Conservation (phyloP, 2,113 vertebrate genomes). For the Bubalus kerabau region DNA sequence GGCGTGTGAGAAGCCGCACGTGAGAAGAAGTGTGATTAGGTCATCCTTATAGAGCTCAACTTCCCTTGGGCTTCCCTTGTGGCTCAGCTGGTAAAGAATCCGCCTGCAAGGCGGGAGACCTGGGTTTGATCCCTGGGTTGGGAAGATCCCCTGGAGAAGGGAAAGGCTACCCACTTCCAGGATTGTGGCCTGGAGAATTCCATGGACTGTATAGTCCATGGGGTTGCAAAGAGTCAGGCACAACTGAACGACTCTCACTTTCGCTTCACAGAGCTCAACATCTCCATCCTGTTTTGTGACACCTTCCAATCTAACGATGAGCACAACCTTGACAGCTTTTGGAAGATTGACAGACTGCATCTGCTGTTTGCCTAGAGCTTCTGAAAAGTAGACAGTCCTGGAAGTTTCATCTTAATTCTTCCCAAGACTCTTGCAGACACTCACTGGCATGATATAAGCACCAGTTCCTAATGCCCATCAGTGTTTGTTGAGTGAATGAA, state of each 20-base stretch:
- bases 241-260: neutral
- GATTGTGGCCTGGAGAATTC: neutral
- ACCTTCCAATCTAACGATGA: neutral
- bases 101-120: neutral
- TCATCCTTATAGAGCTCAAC: neutral
- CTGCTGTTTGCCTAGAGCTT: neutral
- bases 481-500: neutral
- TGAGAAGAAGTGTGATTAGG: neutral
- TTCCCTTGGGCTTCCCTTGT: neutral
- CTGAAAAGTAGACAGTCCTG: neutral
- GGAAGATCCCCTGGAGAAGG: neutral
- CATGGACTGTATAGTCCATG: neutral
- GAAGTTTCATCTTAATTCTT: no score
- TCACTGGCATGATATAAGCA: rapidly evolving
- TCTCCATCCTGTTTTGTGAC: rapidly evolving
- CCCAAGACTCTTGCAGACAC: neutral
- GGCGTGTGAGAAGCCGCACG: rapidly evolving
- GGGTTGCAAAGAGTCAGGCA: neutral
- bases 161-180: neutral
- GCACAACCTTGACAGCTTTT: rapidly evolving
- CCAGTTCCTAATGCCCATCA: rapidly evolving
- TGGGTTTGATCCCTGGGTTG: neutral
- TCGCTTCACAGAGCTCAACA: neutral
- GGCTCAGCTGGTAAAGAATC: neutral
- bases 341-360: rapidly evolving